A percentile compares a stretch with the other conserved stretches of the same genome.
Conservation (phyloP, 2,888 invertebrate genomes). For the Drosophila cracens region DNA sequence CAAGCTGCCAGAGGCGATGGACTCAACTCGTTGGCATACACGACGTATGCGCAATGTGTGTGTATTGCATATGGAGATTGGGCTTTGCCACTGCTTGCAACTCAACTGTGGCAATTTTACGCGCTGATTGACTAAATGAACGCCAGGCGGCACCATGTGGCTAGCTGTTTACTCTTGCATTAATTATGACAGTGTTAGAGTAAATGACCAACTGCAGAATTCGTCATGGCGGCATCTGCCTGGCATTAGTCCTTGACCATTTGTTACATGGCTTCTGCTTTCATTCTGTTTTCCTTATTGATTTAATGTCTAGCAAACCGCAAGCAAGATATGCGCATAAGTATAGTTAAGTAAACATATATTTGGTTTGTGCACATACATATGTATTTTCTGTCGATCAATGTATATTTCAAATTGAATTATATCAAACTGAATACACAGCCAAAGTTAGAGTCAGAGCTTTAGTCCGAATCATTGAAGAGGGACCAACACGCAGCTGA, state of each 20-base stretch:
- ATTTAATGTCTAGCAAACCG: slow-evolving; percentile 22
- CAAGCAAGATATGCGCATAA: slow-evolving; percentile 19
- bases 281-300: slow-evolving; percentile 23
- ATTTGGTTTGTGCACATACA: background rate
- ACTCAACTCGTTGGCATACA: slow-evolving; percentile 43
- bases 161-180: slow-evolving; percentile 58
- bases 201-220: slow-evolving; percentile 30
- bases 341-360: slow-evolving; percentile 9
- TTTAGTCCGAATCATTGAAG: slow-evolving; percentile 7
- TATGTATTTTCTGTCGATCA: slow-evolving; percentile 14
- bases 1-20: slow-evolving; percentile 35
- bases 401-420: slow-evolving; percentile 67
- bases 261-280: slow-evolving; percentile 35
- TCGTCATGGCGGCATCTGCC: slow-evolving; percentile 32
- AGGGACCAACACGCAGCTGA: slow-evolving; percentile 61
- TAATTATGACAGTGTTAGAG: slow-evolving; percentile 53
- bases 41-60: slow-evolving; percentile 58
- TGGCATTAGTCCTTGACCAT: slow-evolving; percentile 40
- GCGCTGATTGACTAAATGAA: slow-evolving; percentile 63
- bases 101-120: slow-evolving; percentile 45
- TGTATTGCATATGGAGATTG: background rate
- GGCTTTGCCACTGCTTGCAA: background rate
- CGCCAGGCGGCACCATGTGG: slow-evolving; percentile 22
- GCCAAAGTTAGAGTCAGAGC: slow-evolving; percentile 52
- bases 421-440: slow-evolving; percentile 61